phyloP scores from a whole-genome alignment of 2,113 vertebrate species.

The Ranitomeya imitator region DNA sequence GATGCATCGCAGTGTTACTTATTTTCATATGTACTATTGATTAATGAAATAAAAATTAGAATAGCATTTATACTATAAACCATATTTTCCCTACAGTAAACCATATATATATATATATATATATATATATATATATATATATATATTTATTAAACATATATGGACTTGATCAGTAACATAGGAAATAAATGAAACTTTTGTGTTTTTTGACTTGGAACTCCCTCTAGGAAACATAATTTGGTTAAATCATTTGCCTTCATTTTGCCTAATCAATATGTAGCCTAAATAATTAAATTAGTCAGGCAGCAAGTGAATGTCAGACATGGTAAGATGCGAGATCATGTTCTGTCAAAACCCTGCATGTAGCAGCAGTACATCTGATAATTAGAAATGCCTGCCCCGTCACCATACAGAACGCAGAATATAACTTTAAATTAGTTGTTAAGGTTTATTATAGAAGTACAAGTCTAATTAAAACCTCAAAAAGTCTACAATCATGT shows the following conservation, averaged over 20 bases:
- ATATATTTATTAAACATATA: background rate
- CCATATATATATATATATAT: too few relatives aligned
- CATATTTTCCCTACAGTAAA: too few relatives aligned
- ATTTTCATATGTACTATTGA: too few relatives aligned
- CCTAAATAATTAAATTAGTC: constrained; percentile 8
- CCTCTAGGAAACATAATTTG: background rate
- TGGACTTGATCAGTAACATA: background rate
- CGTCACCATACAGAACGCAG: background rate
- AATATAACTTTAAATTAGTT: constrained; percentile 2
- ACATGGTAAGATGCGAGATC: background rate
- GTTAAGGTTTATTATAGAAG: constrained; percentile 41
- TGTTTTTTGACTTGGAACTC: background rate
- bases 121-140: too few relatives aligned
- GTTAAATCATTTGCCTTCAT: background rate
- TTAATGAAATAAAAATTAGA: too few relatives aligned
- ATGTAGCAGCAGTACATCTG: background rate
- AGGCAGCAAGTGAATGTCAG: background rate
- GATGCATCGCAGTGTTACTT: too few relatives aligned
- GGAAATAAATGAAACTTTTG: background rate
- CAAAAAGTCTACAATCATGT: constrained; percentile 14
- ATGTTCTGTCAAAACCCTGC: background rate
- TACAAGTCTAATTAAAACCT: constrained; percentile 23
- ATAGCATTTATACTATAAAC: too few relatives aligned
- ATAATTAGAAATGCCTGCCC: background rate
- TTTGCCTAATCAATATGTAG: background rate